Conservation (phyloP, 2,888 invertebrate genomes). For the Coenonympha glycerion region DNA sequence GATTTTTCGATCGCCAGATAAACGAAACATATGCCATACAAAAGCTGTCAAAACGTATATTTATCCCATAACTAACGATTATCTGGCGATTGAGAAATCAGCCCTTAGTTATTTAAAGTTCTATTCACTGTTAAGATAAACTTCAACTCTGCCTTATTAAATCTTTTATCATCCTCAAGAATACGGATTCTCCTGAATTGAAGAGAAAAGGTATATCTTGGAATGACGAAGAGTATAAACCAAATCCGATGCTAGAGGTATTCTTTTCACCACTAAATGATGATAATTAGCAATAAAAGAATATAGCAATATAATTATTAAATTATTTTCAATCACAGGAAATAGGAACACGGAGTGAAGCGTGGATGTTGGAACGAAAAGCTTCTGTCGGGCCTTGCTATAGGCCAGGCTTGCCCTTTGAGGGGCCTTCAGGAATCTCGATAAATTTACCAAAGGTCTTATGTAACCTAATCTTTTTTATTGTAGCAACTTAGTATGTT, state of each 20-base stretch:
- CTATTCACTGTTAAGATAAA: not conserved
- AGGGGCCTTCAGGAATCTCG: slow-evolving; percentile 50
- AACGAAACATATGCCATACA: too few species aligned
- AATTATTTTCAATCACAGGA: slow-evolving; percentile 28
- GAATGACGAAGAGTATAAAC: slow-evolving; percentile 36
- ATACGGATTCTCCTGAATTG: not conserved
- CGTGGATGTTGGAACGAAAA: slow-evolving; percentile 42
- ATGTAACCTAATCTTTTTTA: too few species aligned
- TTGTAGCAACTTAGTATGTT: too few species aligned
- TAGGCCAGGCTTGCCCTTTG: slow-evolving; percentile 36
- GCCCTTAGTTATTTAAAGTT: too few species aligned
- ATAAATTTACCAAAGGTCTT: slow-evolving; percentile 51
- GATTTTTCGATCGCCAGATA: too few species aligned
- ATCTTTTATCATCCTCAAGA: slow-evolving; percentile 10
- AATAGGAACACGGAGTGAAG: slow-evolving; percentile 32
- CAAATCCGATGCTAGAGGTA: slow-evolving; percentile 39
- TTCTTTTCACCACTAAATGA: too few species aligned
- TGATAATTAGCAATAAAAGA: too few species aligned
- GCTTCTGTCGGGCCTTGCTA: slow-evolving; percentile 54
- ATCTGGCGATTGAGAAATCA: too few species aligned
- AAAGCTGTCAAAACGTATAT: too few species aligned
- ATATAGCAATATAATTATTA: too few species aligned
- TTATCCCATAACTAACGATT: too few species aligned
- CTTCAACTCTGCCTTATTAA: too few species aligned
- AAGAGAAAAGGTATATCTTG: slow-evolving; percentile 32